These are phyloP conservation scores for Mastigias papua DNA, from an alignment of 30 jellyfish, hydroid and myxozoan species.

Conservation along the genomic window DNA sequence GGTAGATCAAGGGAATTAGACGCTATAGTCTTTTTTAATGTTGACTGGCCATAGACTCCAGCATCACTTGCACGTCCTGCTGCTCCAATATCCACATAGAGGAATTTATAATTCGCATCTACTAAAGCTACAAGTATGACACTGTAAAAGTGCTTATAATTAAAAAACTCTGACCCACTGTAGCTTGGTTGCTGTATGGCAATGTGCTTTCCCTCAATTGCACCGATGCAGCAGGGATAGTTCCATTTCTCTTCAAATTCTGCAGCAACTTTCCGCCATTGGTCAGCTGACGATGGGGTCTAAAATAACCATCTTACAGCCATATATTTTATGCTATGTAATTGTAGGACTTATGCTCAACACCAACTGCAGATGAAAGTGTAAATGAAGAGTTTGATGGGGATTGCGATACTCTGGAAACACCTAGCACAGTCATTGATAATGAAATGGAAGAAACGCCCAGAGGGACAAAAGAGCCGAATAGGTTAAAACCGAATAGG, in stretches of 20 bases:
- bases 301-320: background rate
- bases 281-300: slow-evolving; percentile 40
- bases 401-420: background rate
- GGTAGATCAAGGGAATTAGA: slow-evolving; percentile 27
- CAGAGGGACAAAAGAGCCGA: slow-evolving; percentile 2
- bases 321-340: background rate
- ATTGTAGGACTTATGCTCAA: background rate
- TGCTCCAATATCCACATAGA: slow-evolving; percentile 60
- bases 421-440: background rate
- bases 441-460: background rate
- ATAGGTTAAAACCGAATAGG: slow-evolving; percentile 2
- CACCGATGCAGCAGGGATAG: slow-evolving; percentile 69
- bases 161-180: slow-evolving; percentile 72
- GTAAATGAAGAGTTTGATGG: background rate
- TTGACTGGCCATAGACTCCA: slow-evolving; percentile 29
- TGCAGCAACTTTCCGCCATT: slow-evolving; percentile 45
- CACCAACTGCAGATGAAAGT: background rate
- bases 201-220: slow-evolving; percentile 70
- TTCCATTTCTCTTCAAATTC: slow-evolving; percentile 57
- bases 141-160: slow-evolving; percentile 56
- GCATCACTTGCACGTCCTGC: slow-evolving; percentile 77
- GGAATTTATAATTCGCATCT: slow-evolving; percentile 56
- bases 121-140: slow-evolving; percentile 47
- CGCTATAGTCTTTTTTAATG: slow-evolving; percentile 19
- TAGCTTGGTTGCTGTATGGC: slow-evolving; percentile 60